Percentiles rank a stretch among this genome's conserved stretches.
phyloP scores from a whole-genome alignment of 2,113 vertebrate genomes.

The Micronycteris hirsuta region DNA sequence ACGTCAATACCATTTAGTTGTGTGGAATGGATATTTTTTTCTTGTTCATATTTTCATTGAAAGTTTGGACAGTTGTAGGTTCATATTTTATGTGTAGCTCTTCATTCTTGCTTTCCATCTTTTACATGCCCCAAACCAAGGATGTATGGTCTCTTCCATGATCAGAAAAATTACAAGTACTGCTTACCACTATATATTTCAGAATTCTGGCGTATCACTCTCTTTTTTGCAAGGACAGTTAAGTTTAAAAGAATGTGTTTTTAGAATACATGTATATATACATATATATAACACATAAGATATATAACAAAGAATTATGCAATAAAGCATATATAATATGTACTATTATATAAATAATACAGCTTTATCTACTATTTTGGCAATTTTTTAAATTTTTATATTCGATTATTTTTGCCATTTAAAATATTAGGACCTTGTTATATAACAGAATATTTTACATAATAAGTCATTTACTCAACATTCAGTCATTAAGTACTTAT shows the following conservation, averaged over 20 bases:
- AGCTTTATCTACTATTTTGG: not conserved
- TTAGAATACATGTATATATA: not conserved
- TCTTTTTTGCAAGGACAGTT: not conserved
- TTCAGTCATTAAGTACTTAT: not conserved
- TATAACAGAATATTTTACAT: not conserved
- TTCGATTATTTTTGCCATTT: not conserved
- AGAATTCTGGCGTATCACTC: not conserved
- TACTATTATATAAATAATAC: not conserved
- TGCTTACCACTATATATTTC: not conserved
- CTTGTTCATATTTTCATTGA: not conserved
- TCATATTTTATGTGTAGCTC: not conserved
- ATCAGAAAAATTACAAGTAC: not conserved
- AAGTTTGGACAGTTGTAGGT: not conserved
- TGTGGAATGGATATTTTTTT: not conserved
- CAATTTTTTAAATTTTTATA: not conserved
- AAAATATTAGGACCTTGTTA: not conserved
- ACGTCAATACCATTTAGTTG: not conserved
- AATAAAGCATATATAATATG: not conserved
- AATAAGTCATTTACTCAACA: not conserved
- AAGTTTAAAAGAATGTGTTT: not conserved
- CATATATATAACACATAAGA: not conserved
- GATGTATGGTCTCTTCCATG: not conserved
- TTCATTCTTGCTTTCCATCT: not conserved
- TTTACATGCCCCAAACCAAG: not conserved
- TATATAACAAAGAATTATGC: not conserved